Conservation (phyloP, 2,888 invertebrate genomes). For the Leptogaster cylindrica region DNA sequence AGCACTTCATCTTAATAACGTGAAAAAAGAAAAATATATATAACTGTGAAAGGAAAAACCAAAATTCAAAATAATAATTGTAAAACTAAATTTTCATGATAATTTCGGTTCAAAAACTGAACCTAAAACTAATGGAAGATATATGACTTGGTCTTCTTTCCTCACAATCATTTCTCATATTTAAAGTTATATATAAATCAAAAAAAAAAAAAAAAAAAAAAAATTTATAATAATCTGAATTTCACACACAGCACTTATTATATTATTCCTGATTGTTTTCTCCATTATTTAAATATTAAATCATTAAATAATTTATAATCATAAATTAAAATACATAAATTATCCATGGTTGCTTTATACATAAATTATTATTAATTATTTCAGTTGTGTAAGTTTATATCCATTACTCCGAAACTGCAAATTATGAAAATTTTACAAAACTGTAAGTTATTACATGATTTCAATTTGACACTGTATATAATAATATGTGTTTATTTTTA, state of each 20-base stretch:
- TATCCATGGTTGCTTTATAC: conserved; percentile 21
- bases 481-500: too few species aligned
- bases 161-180: background rate
- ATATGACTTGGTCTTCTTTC: conserved; percentile 18
- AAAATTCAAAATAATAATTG: background rate
- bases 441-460: too few species aligned
- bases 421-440: too few species aligned
- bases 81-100: conserved; percentile 1
- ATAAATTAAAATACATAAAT: conserved; percentile 36
- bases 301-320: conserved; percentile 38
- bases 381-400: conserved; percentile 15
- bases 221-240: conserved; percentile 8
- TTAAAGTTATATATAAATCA: background rate
- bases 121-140: conserved; percentile 38
- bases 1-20: conserved; percentile 17
- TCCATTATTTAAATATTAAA: conserved; percentile 35
- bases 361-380: conserved; percentile 13
- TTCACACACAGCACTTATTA: conserved; percentile 37
- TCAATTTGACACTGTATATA: too few species aligned
- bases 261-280: conserved; percentile 33
- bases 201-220: conserved; percentile 13
- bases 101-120: background rate
- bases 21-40: background rate
- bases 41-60: too few species aligned
- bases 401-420: too few species aligned